Percentiles rank a stretch among this genome's conserved stretches.
Conservation (phyloP, 2,797 vertebrate species). For the Emys orbicularis region DNA sequence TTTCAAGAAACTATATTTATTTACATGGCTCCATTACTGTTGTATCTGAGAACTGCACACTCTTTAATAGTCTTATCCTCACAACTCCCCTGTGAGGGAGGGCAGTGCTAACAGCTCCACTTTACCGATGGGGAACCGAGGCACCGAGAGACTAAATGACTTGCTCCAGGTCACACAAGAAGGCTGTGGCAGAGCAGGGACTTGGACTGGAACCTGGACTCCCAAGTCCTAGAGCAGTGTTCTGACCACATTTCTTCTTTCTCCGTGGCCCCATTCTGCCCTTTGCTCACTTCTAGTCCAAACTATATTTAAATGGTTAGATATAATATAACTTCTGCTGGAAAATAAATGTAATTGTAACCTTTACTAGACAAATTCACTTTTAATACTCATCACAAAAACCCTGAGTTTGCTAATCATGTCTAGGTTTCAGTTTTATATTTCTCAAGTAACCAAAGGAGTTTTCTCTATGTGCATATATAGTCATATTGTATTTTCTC, state of each 20-base stretch:
- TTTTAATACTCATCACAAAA: not conserved
- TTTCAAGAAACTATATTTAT: no score
- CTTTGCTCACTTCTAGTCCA: not conserved
- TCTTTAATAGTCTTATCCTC: not conserved
- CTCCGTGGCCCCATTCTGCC: not conserved
- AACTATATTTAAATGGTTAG: accelerated
- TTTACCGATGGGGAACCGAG: not conserved
- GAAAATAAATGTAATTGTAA: not conserved
- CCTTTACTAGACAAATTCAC: not conserved
- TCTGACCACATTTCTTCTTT: not conserved
- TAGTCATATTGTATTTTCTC: not conserved
- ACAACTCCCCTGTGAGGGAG: not conserved
- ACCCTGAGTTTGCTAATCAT: not conserved
- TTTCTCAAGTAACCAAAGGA: constrained; percentile 6
- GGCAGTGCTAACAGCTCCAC: not conserved
- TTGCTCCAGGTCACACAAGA: not conserved
- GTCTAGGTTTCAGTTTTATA: not conserved
- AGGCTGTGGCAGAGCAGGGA: not conserved
- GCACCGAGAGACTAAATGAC: accelerated
- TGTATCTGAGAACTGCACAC: not conserved
- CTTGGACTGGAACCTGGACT: not conserved
- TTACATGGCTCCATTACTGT: not conserved
- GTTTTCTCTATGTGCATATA: not conserved
- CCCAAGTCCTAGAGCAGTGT: not conserved
- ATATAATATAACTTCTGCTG: not conserved